These are phyloP conservation scores for Spilogale gracilis DNA, from an alignment of 2,113 vertebrate species.

Conservation along the genomic window DNA sequence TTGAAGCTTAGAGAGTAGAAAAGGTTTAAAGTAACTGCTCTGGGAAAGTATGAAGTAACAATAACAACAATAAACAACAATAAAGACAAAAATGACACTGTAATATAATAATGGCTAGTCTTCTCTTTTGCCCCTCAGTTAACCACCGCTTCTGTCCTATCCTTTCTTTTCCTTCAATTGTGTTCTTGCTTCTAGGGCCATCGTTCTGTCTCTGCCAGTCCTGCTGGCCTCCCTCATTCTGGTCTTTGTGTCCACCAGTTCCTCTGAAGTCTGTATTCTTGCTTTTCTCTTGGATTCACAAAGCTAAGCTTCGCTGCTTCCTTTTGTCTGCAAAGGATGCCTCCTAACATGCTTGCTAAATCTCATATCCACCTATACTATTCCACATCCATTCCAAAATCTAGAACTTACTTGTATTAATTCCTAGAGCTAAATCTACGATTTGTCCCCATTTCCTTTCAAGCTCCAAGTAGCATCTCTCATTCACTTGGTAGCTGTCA, in stretches of 20 bases:
- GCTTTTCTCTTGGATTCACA: background rate
- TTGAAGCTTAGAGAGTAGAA: background rate
- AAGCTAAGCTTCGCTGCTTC: background rate
- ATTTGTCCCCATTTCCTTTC: background rate
- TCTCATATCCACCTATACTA: background rate
- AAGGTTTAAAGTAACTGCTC: background rate
- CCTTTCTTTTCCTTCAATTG: background rate
- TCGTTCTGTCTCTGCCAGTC: background rate
- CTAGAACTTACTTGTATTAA: background rate
- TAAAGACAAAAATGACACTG: background rate
- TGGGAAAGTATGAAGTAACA: background rate
- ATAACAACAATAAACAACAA: background rate
- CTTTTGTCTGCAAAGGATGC: background rate
- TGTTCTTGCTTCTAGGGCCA: background rate
- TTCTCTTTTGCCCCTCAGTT: background rate
- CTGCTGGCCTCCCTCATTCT: background rate
- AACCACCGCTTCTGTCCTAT: background rate
- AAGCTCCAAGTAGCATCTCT: background rate
- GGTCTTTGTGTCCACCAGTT: background rate
- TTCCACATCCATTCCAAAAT: background rate
- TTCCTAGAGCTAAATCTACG: background rate
- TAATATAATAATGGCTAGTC: too few relatives aligned
- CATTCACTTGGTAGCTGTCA: background rate
- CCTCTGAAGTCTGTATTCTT: background rate
- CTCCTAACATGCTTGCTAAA: background rate